A percentile compares a stretch with the other conserved stretches of the same genome.
phyloP scores from a whole-genome alignment of 1,140 invertebrate species.

The Bicyclus anynana region DNA sequence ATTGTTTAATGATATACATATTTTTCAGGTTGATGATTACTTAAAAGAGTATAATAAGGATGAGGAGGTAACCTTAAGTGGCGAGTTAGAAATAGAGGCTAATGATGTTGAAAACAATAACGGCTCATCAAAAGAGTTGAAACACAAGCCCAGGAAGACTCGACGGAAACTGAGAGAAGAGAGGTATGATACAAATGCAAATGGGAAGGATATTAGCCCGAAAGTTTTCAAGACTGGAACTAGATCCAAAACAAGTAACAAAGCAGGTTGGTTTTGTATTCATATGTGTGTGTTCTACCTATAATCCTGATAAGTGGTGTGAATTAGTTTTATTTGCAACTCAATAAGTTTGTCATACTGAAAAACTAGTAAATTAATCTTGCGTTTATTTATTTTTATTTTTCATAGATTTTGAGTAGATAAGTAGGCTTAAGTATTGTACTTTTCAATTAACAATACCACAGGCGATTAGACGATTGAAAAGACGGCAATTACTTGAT shows the following conservation, averaged over 20 bases:
- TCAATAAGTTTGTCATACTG: no score
- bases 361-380: no score
- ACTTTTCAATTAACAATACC: no score
- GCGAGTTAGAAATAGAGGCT: conserved; percentile 70
- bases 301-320: no score
- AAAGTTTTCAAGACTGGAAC: conserved; percentile 67
- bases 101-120: conserved; percentile 74
- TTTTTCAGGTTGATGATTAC: conserved; percentile 70
- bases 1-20: background rate
- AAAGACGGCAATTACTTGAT: no score
- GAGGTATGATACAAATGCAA: conserved; percentile 53
- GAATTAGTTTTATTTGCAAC: no score
- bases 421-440: no score
- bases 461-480: no score
- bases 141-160: conserved; percentile 64
- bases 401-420: no score
- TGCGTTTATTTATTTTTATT: no score
- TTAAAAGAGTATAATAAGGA: conserved; percentile 74
- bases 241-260: conserved; percentile 40
- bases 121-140: conserved; percentile 55
- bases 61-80: conserved; percentile 73
- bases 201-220: conserved; percentile 66
- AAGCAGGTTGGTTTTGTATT: conserved; percentile 43
- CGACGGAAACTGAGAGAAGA: conserved; percentile 67
- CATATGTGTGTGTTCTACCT: no score